phyloP scores from a whole-genome alignment of 2,797 vertebrate species.

The Knipowitschia caucasica region DNA sequence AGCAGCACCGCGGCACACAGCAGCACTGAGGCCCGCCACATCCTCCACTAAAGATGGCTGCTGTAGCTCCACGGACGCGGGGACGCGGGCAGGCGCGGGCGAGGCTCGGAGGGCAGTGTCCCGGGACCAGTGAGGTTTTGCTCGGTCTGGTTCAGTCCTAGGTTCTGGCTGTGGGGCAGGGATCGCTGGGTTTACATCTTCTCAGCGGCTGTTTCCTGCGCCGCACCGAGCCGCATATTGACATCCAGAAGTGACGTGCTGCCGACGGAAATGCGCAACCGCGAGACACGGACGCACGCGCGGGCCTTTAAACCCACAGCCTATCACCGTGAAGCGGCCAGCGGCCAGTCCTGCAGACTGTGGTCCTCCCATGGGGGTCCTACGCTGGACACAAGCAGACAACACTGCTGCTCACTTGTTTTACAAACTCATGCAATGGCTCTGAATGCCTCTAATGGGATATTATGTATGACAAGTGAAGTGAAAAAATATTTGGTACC shows the following conservation, averaged over 20 bases:
- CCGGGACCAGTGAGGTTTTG: neutral
- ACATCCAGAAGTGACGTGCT: conserved; percentile 77
- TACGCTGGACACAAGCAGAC: no score
- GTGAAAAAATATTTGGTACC: no score
- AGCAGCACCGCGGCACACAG: conserved; percentile 58
- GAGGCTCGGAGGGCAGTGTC: neutral
- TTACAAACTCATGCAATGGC: no score
- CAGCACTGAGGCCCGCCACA: conserved; percentile 61
- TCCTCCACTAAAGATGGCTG: conserved; percentile 74
- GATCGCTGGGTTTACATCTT: conserved; percentile 65
- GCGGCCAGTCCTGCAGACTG: no score
- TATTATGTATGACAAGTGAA: no score
- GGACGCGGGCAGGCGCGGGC: neutral
- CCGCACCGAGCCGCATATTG: conserved; percentile 73
- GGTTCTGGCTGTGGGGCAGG: conserved; percentile 18
- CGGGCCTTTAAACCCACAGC: conserved; percentile 19
- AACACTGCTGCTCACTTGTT: no score
- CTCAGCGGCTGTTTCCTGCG: conserved; percentile 57
- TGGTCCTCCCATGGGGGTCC: no score
- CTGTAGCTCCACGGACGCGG: conserved; percentile 27
- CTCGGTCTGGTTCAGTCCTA: conserved; percentile 5
- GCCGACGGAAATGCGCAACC: conserved; percentile 69
- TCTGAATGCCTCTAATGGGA: no score
- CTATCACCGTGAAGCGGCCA: no score
- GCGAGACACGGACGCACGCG: conserved; percentile 7